Evolutionary conservation across 2,888 invertebrate species (phyloP).

Genomic region (Polymixis flavicincta): DNA sequence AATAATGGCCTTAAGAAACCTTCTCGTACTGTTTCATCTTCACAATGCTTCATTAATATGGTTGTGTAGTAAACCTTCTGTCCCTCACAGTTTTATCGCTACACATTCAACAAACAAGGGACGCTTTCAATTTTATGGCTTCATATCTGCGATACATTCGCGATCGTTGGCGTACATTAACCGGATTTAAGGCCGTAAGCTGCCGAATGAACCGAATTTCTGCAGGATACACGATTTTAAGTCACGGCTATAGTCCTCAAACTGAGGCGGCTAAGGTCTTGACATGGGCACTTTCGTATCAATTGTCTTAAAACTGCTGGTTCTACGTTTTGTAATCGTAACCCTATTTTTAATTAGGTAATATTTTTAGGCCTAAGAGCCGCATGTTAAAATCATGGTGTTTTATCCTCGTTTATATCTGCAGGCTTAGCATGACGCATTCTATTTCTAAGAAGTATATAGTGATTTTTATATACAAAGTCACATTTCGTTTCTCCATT

Average conservation of each 20-base stretch:
- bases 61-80: constrained; percentile 24
- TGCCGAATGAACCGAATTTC: constrained; percentile 4
- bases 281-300: background rate
- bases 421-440: too few species aligned
- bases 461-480: too few species aligned
- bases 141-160: constrained; percentile 52
- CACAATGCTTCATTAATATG: background rate
- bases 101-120: constrained; percentile 47
- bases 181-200: constrained; percentile 25
- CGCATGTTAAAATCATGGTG: too few species aligned
- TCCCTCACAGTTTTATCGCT: accelerated
- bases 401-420: too few species aligned
- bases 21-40: background rate
- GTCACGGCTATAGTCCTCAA: background rate
- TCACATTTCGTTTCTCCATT: too few species aligned
- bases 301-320: background rate
- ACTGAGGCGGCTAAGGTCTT: background rate
- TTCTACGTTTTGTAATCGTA: background rate
- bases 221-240: background rate
- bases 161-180: constrained; percentile 48
- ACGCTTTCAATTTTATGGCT: constrained; percentile 57
- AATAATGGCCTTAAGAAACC: background rate
- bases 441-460: too few species aligned
- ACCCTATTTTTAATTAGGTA: too few species aligned
- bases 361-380: background rate